phyloP scores from a whole-genome alignment of 2,888 invertebrate species.

The Lasioglossum marginatum region DNA sequence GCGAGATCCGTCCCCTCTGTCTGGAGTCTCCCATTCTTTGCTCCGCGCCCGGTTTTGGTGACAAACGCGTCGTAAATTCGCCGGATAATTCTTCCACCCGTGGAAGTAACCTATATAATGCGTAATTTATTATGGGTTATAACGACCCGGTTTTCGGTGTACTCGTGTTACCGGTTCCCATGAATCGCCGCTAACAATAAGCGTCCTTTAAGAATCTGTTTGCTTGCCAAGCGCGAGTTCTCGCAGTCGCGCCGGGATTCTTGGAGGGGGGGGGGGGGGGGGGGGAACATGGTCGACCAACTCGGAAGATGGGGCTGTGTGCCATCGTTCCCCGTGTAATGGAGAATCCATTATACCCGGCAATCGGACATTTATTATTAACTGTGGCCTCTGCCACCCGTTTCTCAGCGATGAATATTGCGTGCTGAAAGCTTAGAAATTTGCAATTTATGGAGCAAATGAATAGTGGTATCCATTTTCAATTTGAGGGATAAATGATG shows the following conservation, averaged over 20 bases:
- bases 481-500: neutral
- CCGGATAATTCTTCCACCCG: slow-evolving; percentile 72
- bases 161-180: slow-evolving; percentile 3
- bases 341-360: slow-evolving; percentile 28
- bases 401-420: neutral
- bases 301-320: neutral
- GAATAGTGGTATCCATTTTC: neutral
- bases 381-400: neutral
- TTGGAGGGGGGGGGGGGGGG: too few species aligned
- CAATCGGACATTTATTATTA: slow-evolving; percentile 40
- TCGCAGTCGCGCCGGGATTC: slow-evolving; percentile 23
- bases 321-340: slow-evolving; percentile 25
- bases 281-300: neutral
- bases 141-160: slow-evolving; percentile 54
- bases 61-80: slow-evolving; percentile 74
- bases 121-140: slow-evolving; percentile 71
- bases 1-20: slow-evolving; percentile 25
- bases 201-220: slow-evolving; percentile 46
- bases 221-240: slow-evolving; percentile 58
- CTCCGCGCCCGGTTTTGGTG: slow-evolving; percentile 72
- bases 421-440: neutral
- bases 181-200: slow-evolving; percentile 35
- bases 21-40: slow-evolving; percentile 58
- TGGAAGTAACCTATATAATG: slow-evolving; percentile 71
- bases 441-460: too few species aligned